These are phyloP conservation scores for Equus quagga DNA, from an alignment of 2,113 vertebrate species.

Conservation along the genomic window DNA sequence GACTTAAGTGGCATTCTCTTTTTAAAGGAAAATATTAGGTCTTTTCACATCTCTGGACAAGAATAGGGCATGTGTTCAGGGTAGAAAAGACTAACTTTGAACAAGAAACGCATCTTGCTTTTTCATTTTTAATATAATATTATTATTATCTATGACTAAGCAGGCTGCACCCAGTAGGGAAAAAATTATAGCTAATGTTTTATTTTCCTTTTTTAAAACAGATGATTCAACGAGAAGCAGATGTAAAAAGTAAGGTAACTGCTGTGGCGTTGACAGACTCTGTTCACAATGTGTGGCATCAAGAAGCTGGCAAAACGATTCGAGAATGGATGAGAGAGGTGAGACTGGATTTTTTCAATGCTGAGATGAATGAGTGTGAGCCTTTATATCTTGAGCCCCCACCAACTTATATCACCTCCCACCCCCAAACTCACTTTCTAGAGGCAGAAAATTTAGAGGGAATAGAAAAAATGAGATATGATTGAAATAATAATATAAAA, in stretches of 20 bases:
- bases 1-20: slow-evolving; percentile 85
- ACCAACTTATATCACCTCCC: neutral
- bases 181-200: slow-evolving; percentile 80
- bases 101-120: slow-evolving; percentile 70
- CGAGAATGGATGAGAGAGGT: slow-evolving; percentile 99
- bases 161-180: slow-evolving; percentile 67
- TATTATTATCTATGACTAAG: slow-evolving; percentile 83
- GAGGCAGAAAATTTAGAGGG: neutral
- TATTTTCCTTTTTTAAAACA: slow-evolving; percentile 86
- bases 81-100: slow-evolving; percentile 80
- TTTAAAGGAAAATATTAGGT: slow-evolving; percentile 83
- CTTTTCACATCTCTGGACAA: slow-evolving; percentile 79
- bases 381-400: slow-evolving; percentile 40
- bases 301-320: slow-evolving; percentile 95
- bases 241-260: slow-evolving; percentile 95
- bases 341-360: slow-evolving; percentile 64
- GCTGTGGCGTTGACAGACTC: slow-evolving; percentile 98
- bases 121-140: slow-evolving; percentile 79
- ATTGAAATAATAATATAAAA: slow-evolving; percentile 58
- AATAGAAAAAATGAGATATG: slow-evolving; percentile 6
- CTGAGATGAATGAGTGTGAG: slow-evolving; percentile 44
- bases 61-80: slow-evolving; percentile 63
- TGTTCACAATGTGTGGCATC: slow-evolving; percentile 98
- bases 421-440: slow-evolving; percentile 14
- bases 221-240: slow-evolving; percentile 97